Evolutionary conservation across 2,888 invertebrate species (phyloP).

Genomic region (Hydrotaea cyrtoneurina): DNA sequence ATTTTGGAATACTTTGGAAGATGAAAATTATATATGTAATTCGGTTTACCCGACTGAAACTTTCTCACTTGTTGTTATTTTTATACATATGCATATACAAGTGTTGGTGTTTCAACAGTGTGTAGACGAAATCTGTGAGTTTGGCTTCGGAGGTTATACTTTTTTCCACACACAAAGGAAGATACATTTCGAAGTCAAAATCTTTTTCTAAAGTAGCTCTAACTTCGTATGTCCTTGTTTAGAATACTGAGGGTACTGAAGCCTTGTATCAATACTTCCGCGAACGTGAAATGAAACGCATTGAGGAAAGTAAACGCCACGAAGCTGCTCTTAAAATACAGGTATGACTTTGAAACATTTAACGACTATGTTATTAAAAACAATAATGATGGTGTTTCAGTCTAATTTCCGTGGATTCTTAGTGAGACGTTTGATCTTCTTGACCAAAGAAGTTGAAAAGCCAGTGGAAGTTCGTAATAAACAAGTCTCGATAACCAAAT

Average conservation of each 20-base stretch:
- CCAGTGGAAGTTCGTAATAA: neutral
- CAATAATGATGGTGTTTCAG: slow-evolving; percentile 42
- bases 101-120: too few species aligned
- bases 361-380: neutral
- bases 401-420: slow-evolving; percentile 64
- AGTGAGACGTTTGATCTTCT: slow-evolving; percentile 52
- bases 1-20: too few species aligned
- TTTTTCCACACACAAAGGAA: too few species aligned
- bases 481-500: neutral
- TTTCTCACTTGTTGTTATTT: too few species aligned
- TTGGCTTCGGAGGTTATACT: too few species aligned
- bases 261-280: slow-evolving; percentile 75
- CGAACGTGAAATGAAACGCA: slow-evolving; percentile 73
- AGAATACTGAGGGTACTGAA: slow-evolving; percentile 75
- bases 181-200: too few species aligned
- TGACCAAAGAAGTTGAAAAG: slow-evolving; percentile 8
- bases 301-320: slow-evolving; percentile 65
- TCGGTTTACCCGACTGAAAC: too few species aligned
- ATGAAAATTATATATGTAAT: too few species aligned
- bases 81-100: too few species aligned
- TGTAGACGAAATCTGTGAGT: too few species aligned
- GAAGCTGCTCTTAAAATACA: slow-evolving; percentile 75
- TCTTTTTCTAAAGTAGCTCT: too few species aligned
- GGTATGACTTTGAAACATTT: slow-evolving; percentile 53
- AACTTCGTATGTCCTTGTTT: too few species aligned